phyloP scores from a whole-genome alignment of 2,113 vertebrate genomes.

The Zapus hudsonius region DNA sequence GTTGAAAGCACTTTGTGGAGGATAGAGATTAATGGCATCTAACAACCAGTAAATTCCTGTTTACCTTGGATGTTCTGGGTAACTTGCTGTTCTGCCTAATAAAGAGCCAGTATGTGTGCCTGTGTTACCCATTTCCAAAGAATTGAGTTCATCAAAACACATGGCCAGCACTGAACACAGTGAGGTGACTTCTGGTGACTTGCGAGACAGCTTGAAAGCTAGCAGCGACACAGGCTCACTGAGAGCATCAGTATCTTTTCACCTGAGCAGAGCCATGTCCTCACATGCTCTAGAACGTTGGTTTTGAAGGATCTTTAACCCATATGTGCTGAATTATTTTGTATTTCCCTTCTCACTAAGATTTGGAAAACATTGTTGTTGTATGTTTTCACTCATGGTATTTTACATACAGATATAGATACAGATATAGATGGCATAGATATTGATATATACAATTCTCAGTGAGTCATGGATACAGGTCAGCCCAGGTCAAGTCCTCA shows the following conservation, averaged over 20 bases:
- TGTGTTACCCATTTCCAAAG: conserved; percentile 25
- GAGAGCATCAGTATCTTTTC: background rate
- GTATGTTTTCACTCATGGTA: background rate
- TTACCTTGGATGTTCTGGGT: conserved; percentile 21
- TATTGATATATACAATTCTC: background rate
- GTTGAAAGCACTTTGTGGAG: conserved; percentile 33
- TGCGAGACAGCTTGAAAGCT: background rate
- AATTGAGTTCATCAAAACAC: conserved; percentile 24
- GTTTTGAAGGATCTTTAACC: background rate
- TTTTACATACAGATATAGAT: background rate
- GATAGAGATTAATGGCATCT: conserved; percentile 45
- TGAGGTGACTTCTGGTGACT: background rate
- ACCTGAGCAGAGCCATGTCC: background rate
- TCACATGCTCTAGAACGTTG: background rate
- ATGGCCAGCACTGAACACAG: background rate
- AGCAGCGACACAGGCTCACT: accelerated
- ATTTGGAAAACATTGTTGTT: background rate
- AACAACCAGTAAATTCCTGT: conserved; percentile 35
- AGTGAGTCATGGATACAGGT: background rate
- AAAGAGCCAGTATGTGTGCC: background rate
- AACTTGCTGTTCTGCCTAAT: conserved; percentile 22
- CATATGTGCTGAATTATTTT: background rate
- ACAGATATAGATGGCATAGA: background rate
- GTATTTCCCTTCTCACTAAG: background rate
- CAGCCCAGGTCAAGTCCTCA: background rate